A percentile compares a stretch with the other conserved stretches of the same genome.
These are phyloP conservation scores for Noctuana brunneofusca DNA, from an alignment of 2,888 invertebrate genomes.

Conservation along the genomic window DNA sequence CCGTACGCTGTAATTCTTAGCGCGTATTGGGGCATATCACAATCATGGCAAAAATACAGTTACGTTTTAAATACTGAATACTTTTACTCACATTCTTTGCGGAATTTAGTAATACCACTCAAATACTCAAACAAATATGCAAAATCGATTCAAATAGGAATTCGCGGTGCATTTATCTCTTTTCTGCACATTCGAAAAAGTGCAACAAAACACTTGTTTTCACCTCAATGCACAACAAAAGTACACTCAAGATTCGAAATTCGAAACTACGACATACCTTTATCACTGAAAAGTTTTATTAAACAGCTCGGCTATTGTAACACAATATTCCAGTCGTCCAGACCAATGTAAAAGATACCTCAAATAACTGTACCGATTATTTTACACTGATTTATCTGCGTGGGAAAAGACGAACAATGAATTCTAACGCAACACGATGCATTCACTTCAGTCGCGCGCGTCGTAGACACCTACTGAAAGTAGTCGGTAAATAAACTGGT, in stretches of 20 bases:
- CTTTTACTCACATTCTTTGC: constrained; percentile 72
- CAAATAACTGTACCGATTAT: constrained; percentile 38
- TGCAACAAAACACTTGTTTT: constrained; percentile 59
- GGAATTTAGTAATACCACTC: constrained; percentile 55
- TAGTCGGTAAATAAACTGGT: constrained; percentile 79
- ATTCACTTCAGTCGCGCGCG: constrained; percentile 49
- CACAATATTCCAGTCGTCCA: constrained; percentile 25
- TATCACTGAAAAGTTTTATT: constrained; percentile 35
- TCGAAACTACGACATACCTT: constrained; percentile 66
- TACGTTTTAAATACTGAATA: constrained; percentile 48
- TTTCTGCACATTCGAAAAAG: constrained; percentile 48
- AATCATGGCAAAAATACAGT: constrained; percentile 51
- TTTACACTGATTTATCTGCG: constrained; percentile 44
- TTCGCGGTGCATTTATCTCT: constrained; percentile 47
- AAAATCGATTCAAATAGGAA: constrained; percentile 54
- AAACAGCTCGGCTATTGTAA: constrained; percentile 39
- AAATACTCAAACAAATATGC: constrained; percentile 57
- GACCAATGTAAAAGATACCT: constrained; percentile 29
- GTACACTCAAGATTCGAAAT: constrained; percentile 67
- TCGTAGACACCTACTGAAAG: constrained; percentile 42
- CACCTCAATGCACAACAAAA: constrained; percentile 63
- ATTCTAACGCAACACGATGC: constrained; percentile 42
- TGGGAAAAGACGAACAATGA: constrained; percentile 51
- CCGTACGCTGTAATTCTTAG: constrained; percentile 33
- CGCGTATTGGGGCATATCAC: constrained; percentile 36